A percentile compares a stretch with the other conserved stretches of the same genome.
Evolutionary conservation across 2,113 vertebrate genomes (phyloP).

Genomic region (Myxocyprinus asiaticus): DNA sequence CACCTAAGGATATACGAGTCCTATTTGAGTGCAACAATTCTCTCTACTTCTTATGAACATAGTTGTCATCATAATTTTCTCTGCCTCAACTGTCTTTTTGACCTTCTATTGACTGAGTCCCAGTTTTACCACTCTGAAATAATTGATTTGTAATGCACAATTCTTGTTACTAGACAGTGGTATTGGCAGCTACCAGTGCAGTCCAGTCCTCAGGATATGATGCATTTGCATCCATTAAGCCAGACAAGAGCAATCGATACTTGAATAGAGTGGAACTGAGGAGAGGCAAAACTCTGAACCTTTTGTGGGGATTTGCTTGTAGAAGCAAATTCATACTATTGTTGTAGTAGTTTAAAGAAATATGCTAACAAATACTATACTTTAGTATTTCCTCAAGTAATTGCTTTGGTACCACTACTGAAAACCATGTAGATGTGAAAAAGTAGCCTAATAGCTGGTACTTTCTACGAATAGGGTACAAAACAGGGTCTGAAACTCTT

Average conservation of each 20-base stretch:
- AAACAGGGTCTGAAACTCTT: too few species aligned
- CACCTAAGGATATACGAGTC: too few species aligned
- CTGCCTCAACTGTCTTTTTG: background rate
- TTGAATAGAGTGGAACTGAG: constrained; percentile 32
- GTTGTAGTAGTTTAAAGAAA: too few species aligned
- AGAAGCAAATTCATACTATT: constrained; percentile 2
- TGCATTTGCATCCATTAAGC: constrained; percentile 44
- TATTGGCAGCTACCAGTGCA: constrained; percentile 1
- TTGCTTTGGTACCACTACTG: too few species aligned
- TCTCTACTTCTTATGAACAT: too few species aligned
- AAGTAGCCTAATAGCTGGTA: too few species aligned
- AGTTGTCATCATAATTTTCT: too few species aligned
- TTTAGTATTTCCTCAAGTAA: too few species aligned
- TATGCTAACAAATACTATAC: too few species aligned
- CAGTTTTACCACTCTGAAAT: background rate
- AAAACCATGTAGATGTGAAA: too few species aligned
- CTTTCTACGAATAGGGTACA: too few species aligned
- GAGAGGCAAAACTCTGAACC: background rate
- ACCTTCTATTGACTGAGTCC: constrained; percentile 12
- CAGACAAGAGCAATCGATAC: constrained; percentile 41
- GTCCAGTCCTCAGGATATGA: constrained; percentile 31
- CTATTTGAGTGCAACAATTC: too few species aligned
- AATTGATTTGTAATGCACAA: constrained; percentile 34
- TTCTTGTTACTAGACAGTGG: constrained; percentile 25
- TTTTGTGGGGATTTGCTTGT: background rate